Conservation (phyloP, 2,113 vertebrate species). For the Actinemys pallida region DNA sequence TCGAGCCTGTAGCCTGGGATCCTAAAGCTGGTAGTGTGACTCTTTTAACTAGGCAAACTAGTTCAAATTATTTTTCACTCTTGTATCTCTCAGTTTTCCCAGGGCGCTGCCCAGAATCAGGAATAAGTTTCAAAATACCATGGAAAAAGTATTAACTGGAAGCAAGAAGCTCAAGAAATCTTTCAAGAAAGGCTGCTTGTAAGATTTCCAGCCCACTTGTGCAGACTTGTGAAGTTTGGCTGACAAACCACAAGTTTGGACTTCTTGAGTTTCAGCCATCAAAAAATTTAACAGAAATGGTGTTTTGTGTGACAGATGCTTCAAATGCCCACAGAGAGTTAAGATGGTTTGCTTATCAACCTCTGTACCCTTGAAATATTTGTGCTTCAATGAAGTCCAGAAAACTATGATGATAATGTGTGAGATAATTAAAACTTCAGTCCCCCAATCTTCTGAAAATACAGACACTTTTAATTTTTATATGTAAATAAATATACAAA, state of each 20-base stretch:
- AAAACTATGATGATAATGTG: not conserved
- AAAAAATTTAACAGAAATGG: not conserved
- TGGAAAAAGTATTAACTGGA: not conserved
- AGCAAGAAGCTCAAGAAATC: not conserved
- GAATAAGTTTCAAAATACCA: not conserved
- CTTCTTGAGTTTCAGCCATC: not conserved
- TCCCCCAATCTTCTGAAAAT: not conserved
- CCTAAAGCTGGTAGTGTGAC: not conserved
- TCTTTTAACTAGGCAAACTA: not conserved
- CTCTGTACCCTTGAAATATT: not conserved
- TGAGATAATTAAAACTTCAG: not conserved
- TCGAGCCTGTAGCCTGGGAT: not conserved
- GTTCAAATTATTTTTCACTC: not conserved
- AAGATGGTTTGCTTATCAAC: not conserved
- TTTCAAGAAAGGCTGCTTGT: not conserved
- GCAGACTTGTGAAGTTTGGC: not conserved
- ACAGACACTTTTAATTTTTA: not conserved
- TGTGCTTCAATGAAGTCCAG: not conserved
- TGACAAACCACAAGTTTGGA: not conserved
- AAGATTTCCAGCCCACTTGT: not conserved
- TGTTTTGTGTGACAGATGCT: not conserved
- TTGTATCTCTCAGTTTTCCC: not conserved
- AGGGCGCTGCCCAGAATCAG: not conserved
- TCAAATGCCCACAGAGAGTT: not conserved
- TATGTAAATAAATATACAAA: not conserved